A percentile compares a stretch with the other conserved stretches of the same genome.
These are phyloP conservation scores for Orgyia antiqua DNA, from an alignment of 2,888 invertebrate species.

Conservation along the genomic window DNA sequence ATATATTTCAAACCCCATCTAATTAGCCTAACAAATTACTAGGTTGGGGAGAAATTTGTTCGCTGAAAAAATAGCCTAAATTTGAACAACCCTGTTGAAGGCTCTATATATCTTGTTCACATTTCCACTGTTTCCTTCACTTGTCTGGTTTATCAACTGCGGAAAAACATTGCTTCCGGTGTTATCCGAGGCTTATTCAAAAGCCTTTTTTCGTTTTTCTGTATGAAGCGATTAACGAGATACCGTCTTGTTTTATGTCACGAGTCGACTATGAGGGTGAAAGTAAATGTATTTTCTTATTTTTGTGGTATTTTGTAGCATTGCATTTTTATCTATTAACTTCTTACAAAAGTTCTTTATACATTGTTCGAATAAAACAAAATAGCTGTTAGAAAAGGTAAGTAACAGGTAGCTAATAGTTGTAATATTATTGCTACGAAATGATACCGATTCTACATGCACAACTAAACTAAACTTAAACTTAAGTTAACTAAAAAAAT, in stretches of 20 bases:
- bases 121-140: slow-evolving; percentile 57
- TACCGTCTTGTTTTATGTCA: slow-evolving; percentile 36
- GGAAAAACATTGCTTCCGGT: slow-evolving; percentile 68
- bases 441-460: no score
- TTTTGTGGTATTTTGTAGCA: not conserved
- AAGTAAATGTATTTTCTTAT: not conserved
- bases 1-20: slow-evolving; percentile 17
- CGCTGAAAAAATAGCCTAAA: slow-evolving; percentile 24
- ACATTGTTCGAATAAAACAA: no score
- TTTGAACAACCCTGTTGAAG: slow-evolving; percentile 30
- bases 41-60: slow-evolving; percentile 32
- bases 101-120: slow-evolving; percentile 59
- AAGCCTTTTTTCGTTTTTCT: slow-evolving; percentile 31
- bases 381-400: no score
- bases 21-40: slow-evolving; percentile 51
- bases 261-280: slow-evolving; percentile 22
- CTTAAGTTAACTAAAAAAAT: no score
- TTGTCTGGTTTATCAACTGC: slow-evolving; percentile 64
- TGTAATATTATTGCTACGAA: no score
- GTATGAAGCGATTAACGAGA: slow-evolving; percentile 31
- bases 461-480: no score
- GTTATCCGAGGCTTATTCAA: slow-evolving; percentile 51
- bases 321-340: no score
- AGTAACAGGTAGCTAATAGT: no score
- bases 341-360: no score